Evolutionary conservation across 2,797 vertebrate genomes (phyloP), one percentile per base, ranked within the genome.

Genomic region (Mionectes olivaceus): DNA sequence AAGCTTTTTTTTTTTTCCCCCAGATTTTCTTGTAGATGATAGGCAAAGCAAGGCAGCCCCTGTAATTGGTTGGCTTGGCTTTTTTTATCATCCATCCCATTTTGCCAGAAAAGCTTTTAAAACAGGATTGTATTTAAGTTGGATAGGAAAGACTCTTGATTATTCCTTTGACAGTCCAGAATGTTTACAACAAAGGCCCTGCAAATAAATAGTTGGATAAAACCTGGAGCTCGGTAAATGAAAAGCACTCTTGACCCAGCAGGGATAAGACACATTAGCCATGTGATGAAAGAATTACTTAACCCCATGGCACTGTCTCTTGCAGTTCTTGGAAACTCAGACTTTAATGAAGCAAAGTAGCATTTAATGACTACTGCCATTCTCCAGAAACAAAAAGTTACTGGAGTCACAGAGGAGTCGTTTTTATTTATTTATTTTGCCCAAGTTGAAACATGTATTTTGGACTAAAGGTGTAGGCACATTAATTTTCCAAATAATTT

Each of bases 191-290:
- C 50, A 77, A 79, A 94, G 23, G 19, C 56, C 70, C 16, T 53
- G 75, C 73, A 84, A 94, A 87, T 65, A 91, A 91, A 78, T 59
- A 74, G 81, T 47, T 46, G 73, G 61, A 50, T 82, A 64, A 74
- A 92, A 93, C 78, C 85, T 87, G 68, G 77, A 68, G 83, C 73
- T 91, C 0, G 0, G 59, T 94, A 92, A 93, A 87, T 74, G 79
- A 86, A 76, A 39, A 90, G 47, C 16, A 46, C 68, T 88, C 68
- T 67, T 57, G 80, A 90, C 91, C 75, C 84, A 73, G 63, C 27
- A 70, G 87, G 71, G 64, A 65, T 83, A 65, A 94, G 92, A 93
- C 24, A 18, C 67, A 83, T 46, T 67, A 84, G n/a, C 27, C 64
- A 12, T 33, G 52, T 64, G 53, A 47, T 89, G 56, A 35, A 78